Percentiles rank a stretch among this genome's conserved stretches.
These are phyloP conservation scores for Sander vitreus DNA, from an alignment of 2,113 vertebrate genomes.

Conservation along the genomic window DNA sequence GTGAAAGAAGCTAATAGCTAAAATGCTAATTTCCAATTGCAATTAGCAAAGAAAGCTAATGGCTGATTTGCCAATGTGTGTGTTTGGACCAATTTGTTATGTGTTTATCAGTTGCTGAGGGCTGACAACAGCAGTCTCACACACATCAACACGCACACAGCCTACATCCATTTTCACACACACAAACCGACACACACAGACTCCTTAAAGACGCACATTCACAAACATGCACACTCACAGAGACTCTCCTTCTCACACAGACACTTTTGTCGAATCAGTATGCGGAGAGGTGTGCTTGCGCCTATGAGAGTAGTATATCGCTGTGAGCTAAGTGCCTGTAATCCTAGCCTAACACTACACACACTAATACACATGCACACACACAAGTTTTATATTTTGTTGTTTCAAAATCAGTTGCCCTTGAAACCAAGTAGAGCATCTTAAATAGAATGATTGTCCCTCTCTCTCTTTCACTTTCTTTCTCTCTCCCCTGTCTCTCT, in stretches of 20 bases:
- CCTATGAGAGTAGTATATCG: constrained; percentile 71
- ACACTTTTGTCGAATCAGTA: constrained; percentile 68
- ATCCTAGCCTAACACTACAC: constrained; percentile 63
- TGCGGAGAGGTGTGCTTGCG: constrained; percentile 49
- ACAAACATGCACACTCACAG: constrained; percentile 27
- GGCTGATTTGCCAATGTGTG: constrained; percentile 56
- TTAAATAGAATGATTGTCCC: constrained; percentile 49
- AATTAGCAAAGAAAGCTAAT: constrained; percentile 68
- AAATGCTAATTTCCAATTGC: constrained; percentile 60
- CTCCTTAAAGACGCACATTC: constrained; percentile 18
- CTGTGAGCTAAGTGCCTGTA: constrained; percentile 75
- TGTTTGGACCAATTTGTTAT: constrained; percentile 48
- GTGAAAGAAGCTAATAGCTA: constrained; percentile 51
- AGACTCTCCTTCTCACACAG: constrained; percentile 27
- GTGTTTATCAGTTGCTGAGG: constrained; percentile 64
- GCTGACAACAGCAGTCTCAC: constrained; percentile 30
- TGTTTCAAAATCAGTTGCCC: constrained; percentile 71
- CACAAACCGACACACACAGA: not conserved
- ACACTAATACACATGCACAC: constrained; percentile 32
- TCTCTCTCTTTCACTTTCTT: not conserved
- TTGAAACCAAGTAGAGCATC: constrained; percentile 72
- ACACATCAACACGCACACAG: constrained; percentile 9
- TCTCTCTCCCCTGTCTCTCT: not conserved
- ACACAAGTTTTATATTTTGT: constrained; percentile 62
- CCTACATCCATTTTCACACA: constrained; percentile 13